Evolutionary conservation across 2,888 invertebrate genomes (phyloP).

Genomic region (Troglohyphantes excavatus): DNA sequence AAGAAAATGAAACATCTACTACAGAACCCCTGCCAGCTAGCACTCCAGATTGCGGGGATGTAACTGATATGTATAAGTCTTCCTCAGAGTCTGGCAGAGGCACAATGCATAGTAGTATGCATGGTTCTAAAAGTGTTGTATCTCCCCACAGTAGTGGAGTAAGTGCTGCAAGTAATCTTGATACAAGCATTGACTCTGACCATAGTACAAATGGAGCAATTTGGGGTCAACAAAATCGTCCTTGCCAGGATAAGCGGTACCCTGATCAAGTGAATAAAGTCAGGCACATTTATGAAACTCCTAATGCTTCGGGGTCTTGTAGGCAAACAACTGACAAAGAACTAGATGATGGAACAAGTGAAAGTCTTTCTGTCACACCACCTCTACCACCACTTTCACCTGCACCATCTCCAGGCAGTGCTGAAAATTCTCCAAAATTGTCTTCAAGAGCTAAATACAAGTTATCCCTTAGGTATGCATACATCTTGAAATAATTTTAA

Average conservation of each 20-base stretch:
- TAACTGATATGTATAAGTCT: slow-evolving; percentile 78
- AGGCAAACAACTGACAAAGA: slow-evolving; percentile 50
- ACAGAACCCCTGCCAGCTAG: slow-evolving; percentile 25
- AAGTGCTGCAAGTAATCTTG: slow-evolving; percentile 79
- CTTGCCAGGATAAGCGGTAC: slow-evolving; percentile 42
- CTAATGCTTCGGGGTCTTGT: slow-evolving; percentile 52
- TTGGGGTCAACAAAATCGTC: slow-evolving; percentile 49
- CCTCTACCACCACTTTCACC: slow-evolving; percentile 80
- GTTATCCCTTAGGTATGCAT: slow-evolving; percentile 79
- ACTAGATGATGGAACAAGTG: slow-evolving; percentile 77
- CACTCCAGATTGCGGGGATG: slow-evolving; percentile 62
- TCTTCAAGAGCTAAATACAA: slow-evolving; percentile 79
- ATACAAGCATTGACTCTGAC: slow-evolving; percentile 80
- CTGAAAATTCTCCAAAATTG: slow-evolving; percentile 67
- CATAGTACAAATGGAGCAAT: slow-evolving; percentile 75
- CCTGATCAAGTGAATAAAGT: slow-evolving; percentile 52
- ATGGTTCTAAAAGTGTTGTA: slow-evolving; percentile 72
- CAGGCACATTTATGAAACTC: slow-evolving; percentile 65
- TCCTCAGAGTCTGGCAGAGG: slow-evolving; percentile 81
- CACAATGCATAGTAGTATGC: slow-evolving; percentile 80
- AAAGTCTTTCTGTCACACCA: slow-evolving; percentile 80
- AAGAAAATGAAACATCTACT: slow-evolving; percentile 31
- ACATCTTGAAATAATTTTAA: too few relatives aligned
- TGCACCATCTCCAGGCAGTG: slow-evolving; percentile 73
- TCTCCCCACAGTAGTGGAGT: slow-evolving; percentile 78